These are phyloP conservation scores for Zoanthus solanderi DNA, from an alignment of 92 coral and sea anemone species.

Conservation along the genomic window DNA sequence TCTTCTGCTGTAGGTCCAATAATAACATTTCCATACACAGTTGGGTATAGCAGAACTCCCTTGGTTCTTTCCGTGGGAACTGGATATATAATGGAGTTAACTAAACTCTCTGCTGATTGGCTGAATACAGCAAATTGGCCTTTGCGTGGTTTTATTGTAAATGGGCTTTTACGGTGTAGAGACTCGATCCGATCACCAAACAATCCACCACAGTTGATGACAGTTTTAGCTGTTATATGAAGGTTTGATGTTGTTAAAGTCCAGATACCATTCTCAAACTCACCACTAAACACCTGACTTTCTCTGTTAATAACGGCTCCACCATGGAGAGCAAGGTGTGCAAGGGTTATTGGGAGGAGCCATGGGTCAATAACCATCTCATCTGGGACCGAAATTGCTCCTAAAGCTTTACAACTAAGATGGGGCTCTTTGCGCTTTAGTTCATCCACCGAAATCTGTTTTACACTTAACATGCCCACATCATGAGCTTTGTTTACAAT, in stretches of 20 bases:
- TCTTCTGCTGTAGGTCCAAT: constrained; percentile 91
- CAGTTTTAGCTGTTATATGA: constrained; percentile 66
- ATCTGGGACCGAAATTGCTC: constrained; percentile 75
- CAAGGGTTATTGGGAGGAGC: constrained; percentile 75
- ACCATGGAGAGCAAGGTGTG: constrained; percentile 58
- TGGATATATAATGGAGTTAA: constrained; percentile 77
- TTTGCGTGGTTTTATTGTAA: constrained; percentile 82
- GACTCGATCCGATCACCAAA: constrained; percentile 77
- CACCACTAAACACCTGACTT: constrained; percentile 66
- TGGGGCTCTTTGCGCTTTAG: constrained; percentile 64
- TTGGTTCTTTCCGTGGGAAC: constrained; percentile 78
- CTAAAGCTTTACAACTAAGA: constrained; percentile 68
- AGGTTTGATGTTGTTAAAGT: constrained; percentile 62
- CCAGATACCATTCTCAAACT: constrained; percentile 58
- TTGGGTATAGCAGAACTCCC: constrained; percentile 73
- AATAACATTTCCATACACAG: constrained; percentile 76
- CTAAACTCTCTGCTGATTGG: constrained; percentile 67
- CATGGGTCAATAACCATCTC: constrained; percentile 84
- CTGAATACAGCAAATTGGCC: constrained; percentile 82
- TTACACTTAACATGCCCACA: constrained; percentile 66
- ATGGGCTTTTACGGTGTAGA: constrained; percentile 71
- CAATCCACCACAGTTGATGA: constrained; percentile 84
- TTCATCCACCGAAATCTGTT: constrained; percentile 60
- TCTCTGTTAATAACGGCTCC: constrained; percentile 59
- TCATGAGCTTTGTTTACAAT: constrained; percentile 57